These are phyloP conservation scores for Sebastes umbrosus DNA, from an alignment of 2,797 vertebrate species.

Conservation along the genomic window DNA sequence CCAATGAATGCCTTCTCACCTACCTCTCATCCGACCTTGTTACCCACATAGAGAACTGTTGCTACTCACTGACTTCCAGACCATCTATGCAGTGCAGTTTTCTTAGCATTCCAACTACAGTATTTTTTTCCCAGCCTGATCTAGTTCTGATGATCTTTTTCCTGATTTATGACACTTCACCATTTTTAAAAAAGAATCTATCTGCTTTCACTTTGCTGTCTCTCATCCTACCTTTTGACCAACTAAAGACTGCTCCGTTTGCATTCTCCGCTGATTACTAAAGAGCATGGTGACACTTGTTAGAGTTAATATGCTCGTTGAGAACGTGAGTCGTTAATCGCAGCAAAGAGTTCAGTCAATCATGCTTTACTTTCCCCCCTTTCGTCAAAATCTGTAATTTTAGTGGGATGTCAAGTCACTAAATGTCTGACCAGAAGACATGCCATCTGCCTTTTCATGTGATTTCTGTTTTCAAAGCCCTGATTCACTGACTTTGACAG, in stretches of 20 bases:
- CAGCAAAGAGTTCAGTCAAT: neutral
- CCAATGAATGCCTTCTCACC: neutral
- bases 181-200: neutral
- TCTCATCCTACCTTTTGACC: neutral
- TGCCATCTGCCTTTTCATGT: neutral
- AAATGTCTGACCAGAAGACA: neutral
- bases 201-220: neutral
- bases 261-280: neutral
- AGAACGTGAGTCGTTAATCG: neutral
- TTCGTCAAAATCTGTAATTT: neutral
- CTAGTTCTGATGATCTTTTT: neutral
- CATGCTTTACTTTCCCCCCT: neutral
- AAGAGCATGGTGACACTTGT: slow-evolving; percentile 16
- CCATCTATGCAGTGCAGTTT: neutral
- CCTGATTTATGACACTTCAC: neutral
- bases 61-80: neutral
- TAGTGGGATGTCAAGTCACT: neutral
- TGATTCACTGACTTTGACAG: neutral
- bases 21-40: slow-evolving; percentile 12
- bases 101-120: too few species aligned
- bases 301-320: neutral
- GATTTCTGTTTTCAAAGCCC: neutral
- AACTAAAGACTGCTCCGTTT: neutral
- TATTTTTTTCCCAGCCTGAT: neutral
- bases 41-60: slow-evolving; percentile 9